Base-by-base conservation (phyloP, 2,113 vertebrate genomes). In the Paedocypris sp. region DNA sequence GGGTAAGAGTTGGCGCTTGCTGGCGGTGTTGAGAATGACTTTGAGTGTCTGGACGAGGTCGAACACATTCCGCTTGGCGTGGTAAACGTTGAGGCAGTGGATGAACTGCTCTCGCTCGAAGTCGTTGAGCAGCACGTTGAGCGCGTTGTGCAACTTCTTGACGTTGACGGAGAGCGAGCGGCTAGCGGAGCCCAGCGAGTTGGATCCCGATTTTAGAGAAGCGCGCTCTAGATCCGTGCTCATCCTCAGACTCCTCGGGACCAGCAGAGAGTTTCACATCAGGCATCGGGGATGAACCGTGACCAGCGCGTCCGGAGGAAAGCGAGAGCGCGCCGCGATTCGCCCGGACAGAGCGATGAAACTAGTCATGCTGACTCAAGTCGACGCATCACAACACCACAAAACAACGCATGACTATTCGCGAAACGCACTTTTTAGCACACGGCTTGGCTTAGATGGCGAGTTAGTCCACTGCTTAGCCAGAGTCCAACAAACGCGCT, bases 81-180 rank as follows among this genome's bases (percentile, higher is more conserved):
- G 92, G 77, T 95, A 97, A 2, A 86, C 87, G 68, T 93, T 91
- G 53, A 97, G 87, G 26, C 93, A 95, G 80, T 91, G 91, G 43
- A 91, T 84, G 80, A 97, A 92, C 68, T 88, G 92, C 79, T 91
- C 88, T 67, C 91, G 74, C 76, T 97, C 91, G 31, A 76, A 58
- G 60, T 92, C 91, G 79, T 77, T 86, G 60, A 97, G 87, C 78
- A 93, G 85, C 71, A 84, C 76, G 56, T 86, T 91, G 19, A 97
- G 88, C 16, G 90, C 84, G 67, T 85, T 85, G 83, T 95, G 93
- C 36, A 95, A 87, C 79, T 88, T 81, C 61, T 89, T 82, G 51
- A 94, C 93, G 79, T 96, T 94, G 2, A 85, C 81, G 15, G 93
- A 96, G 6, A 95, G 88, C 67, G 86, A 82, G 10, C 90, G 91